phyloP scores from a whole-genome alignment of 2,113 vertebrate genomes.

The Pollachius pollachius region DNA sequence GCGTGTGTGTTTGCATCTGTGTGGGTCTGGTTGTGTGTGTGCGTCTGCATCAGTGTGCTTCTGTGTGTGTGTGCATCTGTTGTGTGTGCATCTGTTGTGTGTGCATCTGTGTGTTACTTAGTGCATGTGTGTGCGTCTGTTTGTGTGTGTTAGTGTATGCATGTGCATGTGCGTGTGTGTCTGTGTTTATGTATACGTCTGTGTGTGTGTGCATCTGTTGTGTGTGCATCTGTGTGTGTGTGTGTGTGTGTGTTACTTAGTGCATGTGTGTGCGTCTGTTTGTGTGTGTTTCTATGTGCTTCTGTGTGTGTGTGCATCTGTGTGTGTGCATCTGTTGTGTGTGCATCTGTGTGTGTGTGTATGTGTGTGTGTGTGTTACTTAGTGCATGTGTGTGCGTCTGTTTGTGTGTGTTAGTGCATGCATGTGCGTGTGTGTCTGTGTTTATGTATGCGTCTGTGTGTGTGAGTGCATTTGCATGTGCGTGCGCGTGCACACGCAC shows the following conservation, averaged over 20 bases:
- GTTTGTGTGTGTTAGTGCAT: too few species aligned
- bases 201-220: conserved; percentile 1
- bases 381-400: too few species aligned
- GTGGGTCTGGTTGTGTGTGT: neutral
- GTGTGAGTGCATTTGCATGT: neutral
- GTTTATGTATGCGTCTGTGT: neutral
- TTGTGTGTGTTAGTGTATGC: too few species aligned
- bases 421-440: too few species aligned
- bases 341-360: too few species aligned
- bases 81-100: neutral
- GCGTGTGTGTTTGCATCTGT: neutral
- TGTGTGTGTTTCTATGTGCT: neutral
- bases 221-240: neutral
- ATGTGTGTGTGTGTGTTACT: too few species aligned
- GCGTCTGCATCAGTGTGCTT: neutral
- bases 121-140: too few species aligned
- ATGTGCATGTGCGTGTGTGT: too few species aligned
- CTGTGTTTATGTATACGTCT: neutral
- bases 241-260: neutral
- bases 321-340: too few species aligned
- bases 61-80: conserved; percentile 2
- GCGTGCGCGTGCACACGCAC: neutral
- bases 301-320: conserved; percentile 1
- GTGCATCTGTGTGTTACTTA: neutral
- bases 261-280: neutral